A percentile compares a stretch with the other conserved stretches of the same genome.
These are phyloP conservation scores for Rhyzopertha dominica DNA, from an alignment of 1,140 invertebrate species.

Conservation along the genomic window DNA sequence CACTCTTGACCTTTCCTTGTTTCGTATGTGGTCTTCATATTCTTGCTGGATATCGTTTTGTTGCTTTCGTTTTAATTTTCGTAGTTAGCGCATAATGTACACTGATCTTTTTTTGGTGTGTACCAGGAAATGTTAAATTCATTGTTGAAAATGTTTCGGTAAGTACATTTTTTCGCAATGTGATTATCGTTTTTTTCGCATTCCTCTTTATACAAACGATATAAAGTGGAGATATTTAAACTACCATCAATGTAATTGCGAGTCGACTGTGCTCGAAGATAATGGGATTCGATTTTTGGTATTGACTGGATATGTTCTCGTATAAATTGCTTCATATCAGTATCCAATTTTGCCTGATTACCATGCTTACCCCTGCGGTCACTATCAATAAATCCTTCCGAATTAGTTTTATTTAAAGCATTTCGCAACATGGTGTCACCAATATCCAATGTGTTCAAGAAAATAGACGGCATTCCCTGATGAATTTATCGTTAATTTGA, in stretches of 20 bases:
- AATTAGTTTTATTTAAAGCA: no score
- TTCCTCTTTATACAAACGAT: slow-evolving; percentile 16
- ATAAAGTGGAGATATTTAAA: slow-evolving; percentile 23
- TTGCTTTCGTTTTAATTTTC: slow-evolving; percentile 25
- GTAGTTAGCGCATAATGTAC: slow-evolving; percentile 23
- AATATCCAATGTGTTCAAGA: no score
- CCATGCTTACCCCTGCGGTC: no score
- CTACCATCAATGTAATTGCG: slow-evolving; percentile 23
- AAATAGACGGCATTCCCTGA: no score
- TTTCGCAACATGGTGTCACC: no score
- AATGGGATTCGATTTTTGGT: slow-evolving; percentile 25
- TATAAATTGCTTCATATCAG: no score
- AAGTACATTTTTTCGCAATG: slow-evolving; percentile 6
- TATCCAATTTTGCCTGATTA: no score
- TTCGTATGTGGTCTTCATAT: slow-evolving; percentile 26
- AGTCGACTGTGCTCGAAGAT: slow-evolving; percentile 17
- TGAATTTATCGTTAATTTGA: no score
- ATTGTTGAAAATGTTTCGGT: slow-evolving; percentile 14
- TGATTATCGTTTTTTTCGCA: slow-evolving; percentile 6
- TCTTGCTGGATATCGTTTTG: slow-evolving; percentile 16
- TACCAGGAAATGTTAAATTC: slow-evolving; percentile 17
- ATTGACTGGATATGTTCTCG: slow-evolving; percentile 21
- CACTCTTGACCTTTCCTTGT: slow-evolving; percentile 27
- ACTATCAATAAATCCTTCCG: no score
- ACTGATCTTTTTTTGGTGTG: slow-evolving; percentile 28